Evolutionary conservation across 1,140 invertebrate species (phyloP).

Genomic region (Caenorhabditis elegans): DNA sequence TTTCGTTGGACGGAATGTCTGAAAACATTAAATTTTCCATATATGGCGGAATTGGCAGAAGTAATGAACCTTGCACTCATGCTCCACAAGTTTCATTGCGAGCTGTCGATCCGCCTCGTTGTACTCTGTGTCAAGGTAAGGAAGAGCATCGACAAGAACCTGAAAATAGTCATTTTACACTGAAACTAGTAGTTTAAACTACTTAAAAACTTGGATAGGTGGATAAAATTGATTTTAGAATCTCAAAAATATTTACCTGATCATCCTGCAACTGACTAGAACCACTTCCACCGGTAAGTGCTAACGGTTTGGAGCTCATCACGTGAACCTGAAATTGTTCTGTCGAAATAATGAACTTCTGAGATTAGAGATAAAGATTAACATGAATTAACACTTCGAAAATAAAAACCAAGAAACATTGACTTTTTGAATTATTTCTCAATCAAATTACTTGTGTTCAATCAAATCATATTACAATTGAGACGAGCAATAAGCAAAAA

Average conservation of each 20-base stretch:
- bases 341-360: background rate
- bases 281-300: slow-evolving; percentile 3
- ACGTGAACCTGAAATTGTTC: background rate
- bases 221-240: no score
- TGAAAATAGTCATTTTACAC: slow-evolving; percentile 7
- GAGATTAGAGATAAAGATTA: background rate
- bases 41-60: background rate
- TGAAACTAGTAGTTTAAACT: no score
- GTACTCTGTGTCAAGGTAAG: slow-evolving; percentile 48
- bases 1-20: slow-evolving; percentile 46
- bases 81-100: slow-evolving; percentile 43
- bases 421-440: no score
- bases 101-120: slow-evolving; percentile 44
- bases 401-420: no score
- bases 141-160: slow-evolving; percentile 46
- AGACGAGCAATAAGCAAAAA: background rate
- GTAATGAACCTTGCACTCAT: slow-evolving; percentile 46
- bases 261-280: slow-evolving; percentile 27
- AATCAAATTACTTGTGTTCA: background rate
- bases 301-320: slow-evolving; percentile 4
- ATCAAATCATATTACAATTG: background rate
- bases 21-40: no score
- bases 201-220: no score
- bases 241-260: slow-evolving; percentile 19
- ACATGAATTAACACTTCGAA: background rate